Evolutionary conservation across 2,113 vertebrate species (phyloP).

Genomic region (Toxostoma redivivum): DNA sequence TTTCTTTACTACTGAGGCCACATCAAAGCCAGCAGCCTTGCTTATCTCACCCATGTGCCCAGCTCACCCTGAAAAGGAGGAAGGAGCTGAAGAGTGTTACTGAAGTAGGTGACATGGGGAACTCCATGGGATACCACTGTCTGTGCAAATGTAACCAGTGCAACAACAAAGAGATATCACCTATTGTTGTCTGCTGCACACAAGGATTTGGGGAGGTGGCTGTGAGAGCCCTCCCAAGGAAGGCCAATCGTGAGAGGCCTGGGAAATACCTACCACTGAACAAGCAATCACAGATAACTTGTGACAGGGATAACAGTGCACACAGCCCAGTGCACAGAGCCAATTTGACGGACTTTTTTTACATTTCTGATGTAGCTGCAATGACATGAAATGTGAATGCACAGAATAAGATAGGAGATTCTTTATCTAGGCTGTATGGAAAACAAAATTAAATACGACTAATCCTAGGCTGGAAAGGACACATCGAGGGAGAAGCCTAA

Average conservation of each 20-base stretch:
- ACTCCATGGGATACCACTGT: not conserved
- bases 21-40: not conserved
- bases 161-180: not conserved
- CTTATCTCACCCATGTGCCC: not conserved
- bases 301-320: not conserved
- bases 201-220: not conserved
- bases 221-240: not conserved
- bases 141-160: not conserved
- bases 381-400: slow-evolving; percentile 15
- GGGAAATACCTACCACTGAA: not conserved
- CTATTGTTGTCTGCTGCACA: not conserved
- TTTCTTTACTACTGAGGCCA: not conserved
- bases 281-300: not conserved
- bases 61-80: not conserved
- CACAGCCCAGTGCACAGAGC: not conserved
- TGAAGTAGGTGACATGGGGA: not conserved
- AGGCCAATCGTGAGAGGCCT: not conserved
- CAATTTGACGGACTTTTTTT: not conserved
- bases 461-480: not conserved
- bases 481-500: rapidly evolving
- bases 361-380: slow-evolving; percentile 2
- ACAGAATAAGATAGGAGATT: slow-evolving; percentile 18
- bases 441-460: not conserved
- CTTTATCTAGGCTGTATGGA: not conserved
- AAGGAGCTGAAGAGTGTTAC: not conserved